Percentiles rank a stretch among this genome's conserved stretches.
These are phyloP conservation scores for Limnodromus scolopaceus DNA, from an alignment of 2,797 vertebrate genomes.

Conservation along the genomic window DNA sequence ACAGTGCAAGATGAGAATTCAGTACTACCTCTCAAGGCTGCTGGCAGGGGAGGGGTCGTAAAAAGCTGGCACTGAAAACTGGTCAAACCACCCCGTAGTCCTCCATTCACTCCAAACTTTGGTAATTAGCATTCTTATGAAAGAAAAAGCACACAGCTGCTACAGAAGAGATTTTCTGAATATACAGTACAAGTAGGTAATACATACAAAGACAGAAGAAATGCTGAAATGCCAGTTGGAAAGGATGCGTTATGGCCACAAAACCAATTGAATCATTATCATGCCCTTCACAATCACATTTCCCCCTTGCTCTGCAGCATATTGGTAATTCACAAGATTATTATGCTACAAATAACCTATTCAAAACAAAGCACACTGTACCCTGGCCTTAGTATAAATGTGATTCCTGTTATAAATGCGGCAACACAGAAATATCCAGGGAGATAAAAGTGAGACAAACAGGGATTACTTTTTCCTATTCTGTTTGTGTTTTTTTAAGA, in stretches of 20 bases:
- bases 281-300: slow-evolving; percentile 51
- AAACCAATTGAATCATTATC: slow-evolving; percentile 59
- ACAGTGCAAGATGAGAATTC: background rate
- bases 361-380: slow-evolving; percentile 30
- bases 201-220: slow-evolving; percentile 47
- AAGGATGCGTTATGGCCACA: slow-evolving; percentile 38
- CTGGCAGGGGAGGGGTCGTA: background rate
- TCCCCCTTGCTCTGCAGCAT: slow-evolving; percentile 27
- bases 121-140: background rate
- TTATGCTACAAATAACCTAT: slow-evolving; percentile 61
- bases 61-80: background rate
- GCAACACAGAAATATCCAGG: background rate
- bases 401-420: slow-evolving; percentile 34
- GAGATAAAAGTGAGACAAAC: background rate
- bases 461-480: background rate
- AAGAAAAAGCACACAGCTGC: slow-evolving; percentile 6
- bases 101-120: background rate
- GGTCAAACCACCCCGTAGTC: background rate
- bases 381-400: slow-evolving; percentile 23
- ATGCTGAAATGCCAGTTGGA: slow-evolving; percentile 27
- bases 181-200: slow-evolving; percentile 21
- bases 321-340: slow-evolving; percentile 54
- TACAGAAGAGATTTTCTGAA: background rate
- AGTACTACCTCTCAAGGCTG: background rate
- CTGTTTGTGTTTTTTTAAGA: background rate